Conservation (phyloP, 2,797 vertebrate species). For the Pipistrellus pipistrellus region DNA sequence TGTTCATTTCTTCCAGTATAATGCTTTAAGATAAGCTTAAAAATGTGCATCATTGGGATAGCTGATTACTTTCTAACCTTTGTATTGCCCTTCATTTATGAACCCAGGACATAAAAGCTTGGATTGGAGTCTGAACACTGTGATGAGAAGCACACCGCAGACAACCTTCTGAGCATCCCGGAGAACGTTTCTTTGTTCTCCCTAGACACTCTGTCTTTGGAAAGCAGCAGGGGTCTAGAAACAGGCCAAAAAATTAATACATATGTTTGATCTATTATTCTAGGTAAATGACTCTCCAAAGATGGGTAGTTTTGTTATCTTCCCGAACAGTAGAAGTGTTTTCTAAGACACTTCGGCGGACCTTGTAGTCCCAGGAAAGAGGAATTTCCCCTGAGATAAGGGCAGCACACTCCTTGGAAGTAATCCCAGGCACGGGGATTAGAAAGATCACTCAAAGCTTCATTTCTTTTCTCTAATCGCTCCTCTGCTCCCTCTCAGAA, state of each 20-base stretch:
- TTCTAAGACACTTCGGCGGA: constrained; percentile 80
- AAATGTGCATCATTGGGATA: constrained; percentile 61
- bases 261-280: constrained; percentile 72
- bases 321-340: constrained; percentile 68
- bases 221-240: constrained; percentile 54
- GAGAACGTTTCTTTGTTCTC: constrained; percentile 67
- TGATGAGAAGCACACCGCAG: constrained; percentile 25
- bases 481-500: constrained; percentile 85
- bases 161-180: constrained; percentile 40
- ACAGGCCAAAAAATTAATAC: constrained; percentile 70
- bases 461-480: constrained; percentile 89
- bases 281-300: constrained; percentile 70
- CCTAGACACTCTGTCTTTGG: constrained; percentile 61
- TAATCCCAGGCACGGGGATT: constrained; percentile 89
- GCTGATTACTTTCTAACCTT: constrained; percentile 42
- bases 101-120: constrained; percentile 56
- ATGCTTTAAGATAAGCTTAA: constrained; percentile 59
- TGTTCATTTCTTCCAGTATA: constrained; percentile 35
- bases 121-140: constrained; percentile 3
- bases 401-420: constrained; percentile 86
- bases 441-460: constrained; percentile 88
- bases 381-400: constrained; percentile 85
- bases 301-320: constrained; percentile 68
- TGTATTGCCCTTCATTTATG: constrained; percentile 23
- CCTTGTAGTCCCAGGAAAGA: constrained; percentile 78